Evolutionary conservation across 2,888 invertebrate genomes (phyloP), one percentile per base, ranked within the genome.

Genomic region (Apamea anceps): DNA sequence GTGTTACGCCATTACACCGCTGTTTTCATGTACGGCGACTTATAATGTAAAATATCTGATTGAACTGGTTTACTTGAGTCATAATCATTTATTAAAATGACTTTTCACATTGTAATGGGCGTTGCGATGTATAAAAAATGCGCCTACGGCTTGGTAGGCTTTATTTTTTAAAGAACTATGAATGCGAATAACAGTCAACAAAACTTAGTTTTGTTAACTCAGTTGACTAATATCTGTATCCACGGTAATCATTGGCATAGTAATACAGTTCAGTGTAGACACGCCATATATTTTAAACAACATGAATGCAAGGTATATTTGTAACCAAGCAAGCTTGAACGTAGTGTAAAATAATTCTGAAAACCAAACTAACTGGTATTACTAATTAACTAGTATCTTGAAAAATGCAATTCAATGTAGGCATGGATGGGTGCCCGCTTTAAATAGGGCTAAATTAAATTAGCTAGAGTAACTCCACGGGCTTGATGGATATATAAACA

Each of bases 311-410:
- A 63, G 71, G n/a, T 66, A 37, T 18, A 60, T 70, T 78, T 74
- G 32, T 28, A 62, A 42, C 10, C 18, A 84, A 72, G 21, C 21
- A 70, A 73, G n/a, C 37, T 85, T 66, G 73, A 79, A 60, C 7
- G 15, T 57, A 25, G 51, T 25, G 8, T 67, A n/a, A 32, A 2
- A 51, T 70, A 48, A n/a, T 45, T 72, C 21, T 45, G 5, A 25
- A 54, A 37, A 57, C 0, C 3, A 57, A 37, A 7, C 57, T n/a
- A 57, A 72, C 42, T 7, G 42, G 42, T 42, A 42, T 7, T 42
- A 42, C 42, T 42, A 42, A 42, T 7, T 42, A 42, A 42, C 42
- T 42, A 42, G 7, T 28, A 28, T 13, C 12, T 70, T 25, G 8
- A 21, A 25, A 71, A 71, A 70, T 15, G 13, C 8, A 18, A 37